Evolutionary conservation across 2,113 vertebrate species (phyloP), one percentile per base, ranked within the genome.

Genomic region (Larimichthys crocea): DNA sequence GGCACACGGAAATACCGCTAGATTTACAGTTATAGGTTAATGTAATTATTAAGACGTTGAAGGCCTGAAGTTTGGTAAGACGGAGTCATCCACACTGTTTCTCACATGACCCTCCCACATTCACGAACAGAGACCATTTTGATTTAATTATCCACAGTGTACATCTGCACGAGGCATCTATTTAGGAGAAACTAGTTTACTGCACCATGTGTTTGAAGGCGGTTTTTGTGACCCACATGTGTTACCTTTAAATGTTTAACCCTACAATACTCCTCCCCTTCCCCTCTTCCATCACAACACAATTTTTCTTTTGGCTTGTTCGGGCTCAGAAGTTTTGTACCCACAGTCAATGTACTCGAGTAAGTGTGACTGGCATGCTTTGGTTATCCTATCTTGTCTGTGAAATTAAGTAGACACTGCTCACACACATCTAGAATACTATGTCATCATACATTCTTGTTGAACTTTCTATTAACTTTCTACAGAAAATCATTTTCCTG

Each of bases 181-280:
- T 73, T 83, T 65, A 67, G 31, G 64, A 65, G 10, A 48, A 60
- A 20, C 59, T 14, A 49, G 15, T 74, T 71, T 20, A 76, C 20
- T 6, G 2, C 20, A 64, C 2, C 56, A 77, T 61, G 42, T 82
- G 74, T n/a, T 74, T 26, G 59, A 57, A 59, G 69, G 64, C 70
- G 22, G 31, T 80, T 73, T 55, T 22, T 35, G 15, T 49, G 14
- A 1, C 15, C 19, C 52, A 72, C 5, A 22, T 71, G n/a, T 78
- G 59, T 74, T 68, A 24, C 16, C 46, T 61, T 74, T 67, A 60
- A 79, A 75, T 65, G 10, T 76, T 66, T 81, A 80, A 60, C 35
- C 20, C 29, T 10, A 0, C 2, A 10, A 22, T 40, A 16, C 29
- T 22, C 5, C 61, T 55, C 40, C 26, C 17, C 22, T 14, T 31